Evolutionary conservation across 2,113 vertebrate genomes (phyloP).

Genomic region (Cnemophilus loriae): DNA sequence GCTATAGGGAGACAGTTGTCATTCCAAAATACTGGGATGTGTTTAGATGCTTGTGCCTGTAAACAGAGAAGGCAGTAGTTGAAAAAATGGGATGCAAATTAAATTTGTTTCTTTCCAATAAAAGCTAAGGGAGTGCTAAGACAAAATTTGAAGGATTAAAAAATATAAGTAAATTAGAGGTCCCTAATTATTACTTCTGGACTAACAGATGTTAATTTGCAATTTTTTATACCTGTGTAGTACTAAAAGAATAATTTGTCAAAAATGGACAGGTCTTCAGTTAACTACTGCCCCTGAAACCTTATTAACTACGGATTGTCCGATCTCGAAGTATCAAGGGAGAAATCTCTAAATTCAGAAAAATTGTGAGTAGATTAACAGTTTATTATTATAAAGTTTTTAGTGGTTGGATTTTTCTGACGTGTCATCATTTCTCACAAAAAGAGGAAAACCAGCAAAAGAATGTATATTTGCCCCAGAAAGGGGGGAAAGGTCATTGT

Average conservation of each 20-base stretch:
- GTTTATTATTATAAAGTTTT: neutral
- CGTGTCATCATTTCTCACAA: neutral
- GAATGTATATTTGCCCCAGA: neutral
- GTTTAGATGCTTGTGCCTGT: neutral
- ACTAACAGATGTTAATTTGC: neutral
- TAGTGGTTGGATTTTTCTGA: neutral
- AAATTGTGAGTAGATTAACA: neutral
- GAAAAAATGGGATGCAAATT: neutral
- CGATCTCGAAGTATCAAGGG: neutral
- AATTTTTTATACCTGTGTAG: neutral
- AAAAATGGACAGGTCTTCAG: neutral
- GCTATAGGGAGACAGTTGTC: neutral
- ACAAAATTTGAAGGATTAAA: neutral
- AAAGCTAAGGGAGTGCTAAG: neutral
- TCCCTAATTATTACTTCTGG: neutral
- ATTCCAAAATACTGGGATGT: neutral
- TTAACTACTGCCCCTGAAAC: neutral
- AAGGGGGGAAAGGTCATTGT: too few species aligned
- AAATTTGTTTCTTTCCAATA: neutral
- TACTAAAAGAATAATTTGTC: neutral
- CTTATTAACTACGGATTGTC: neutral
- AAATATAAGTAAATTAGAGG: fast-evolving
- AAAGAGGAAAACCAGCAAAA: neutral
- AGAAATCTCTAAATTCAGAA: neutral
- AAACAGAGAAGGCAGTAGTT: neutral